Base-by-base conservation (phyloP, 2,888 invertebrate genomes). In the Pollenia griseotomentosa region DNA sequence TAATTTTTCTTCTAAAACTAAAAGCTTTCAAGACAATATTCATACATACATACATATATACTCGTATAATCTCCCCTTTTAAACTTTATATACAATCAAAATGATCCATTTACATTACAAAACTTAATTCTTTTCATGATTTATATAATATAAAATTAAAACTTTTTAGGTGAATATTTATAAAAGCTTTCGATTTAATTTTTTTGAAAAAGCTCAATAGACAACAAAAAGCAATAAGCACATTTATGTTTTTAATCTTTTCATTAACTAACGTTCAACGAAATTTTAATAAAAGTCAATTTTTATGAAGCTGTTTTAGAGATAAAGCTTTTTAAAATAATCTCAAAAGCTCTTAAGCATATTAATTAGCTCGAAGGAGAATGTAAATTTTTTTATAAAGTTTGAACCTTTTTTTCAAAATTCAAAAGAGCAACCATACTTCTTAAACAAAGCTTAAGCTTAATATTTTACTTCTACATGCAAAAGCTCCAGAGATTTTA, bases 1-100 rank as follows among this genome's bases (percentile, higher is more conserved):
- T 63, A 12, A 46, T 61, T 70, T 63, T 80, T 61, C 59, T 65
- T 51, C 40, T 81, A 78, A 74, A 79, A 46, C 48, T 66, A 79
- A 75, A 70, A 78, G 83, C 70, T 74, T 73, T 74, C 55, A 80
- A 59, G 80, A 70, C 79, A 85, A 85, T 85, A 84, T 84, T 73
- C 61, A 59, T 66, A 55, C 23, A 68, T 19, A 57, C 44, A 44
- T 42, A 53, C 23, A 53, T 77, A 71, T 48, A 71, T 46, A 78
- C 19, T 70, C 48, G 8, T 63, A 61, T 40, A 19, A 40, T 40
- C 55, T 40, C 55, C 7, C 42, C 70, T 61, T 70, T 70, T 51
- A 33, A 59, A 78, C 44, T 68, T 42, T 61, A 68, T 59, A 66
- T 48, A 68, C 40, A 68, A 78, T 78, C 57, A 70, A 79, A 70